Evolutionary conservation across 2,888 invertebrate species (phyloP).

Genomic region (Baccha elongata): DNA sequence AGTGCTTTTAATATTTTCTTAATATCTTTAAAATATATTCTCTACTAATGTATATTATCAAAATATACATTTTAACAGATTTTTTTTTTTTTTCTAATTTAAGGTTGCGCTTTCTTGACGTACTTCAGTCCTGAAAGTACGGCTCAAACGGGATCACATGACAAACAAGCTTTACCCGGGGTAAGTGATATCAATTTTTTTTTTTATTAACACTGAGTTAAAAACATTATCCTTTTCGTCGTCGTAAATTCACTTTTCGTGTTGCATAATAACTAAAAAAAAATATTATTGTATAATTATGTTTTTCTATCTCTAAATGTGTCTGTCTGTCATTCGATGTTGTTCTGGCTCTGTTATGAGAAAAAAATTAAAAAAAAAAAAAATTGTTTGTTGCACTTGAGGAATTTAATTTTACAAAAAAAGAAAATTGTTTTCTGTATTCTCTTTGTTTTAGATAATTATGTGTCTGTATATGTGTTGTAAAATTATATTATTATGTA

Average conservation of each 20-base stretch:
- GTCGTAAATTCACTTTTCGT: conserved; percentile 61
- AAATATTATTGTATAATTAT: conserved; percentile 45
- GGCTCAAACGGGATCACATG: conserved; percentile 87
- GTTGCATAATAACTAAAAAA: conserved; percentile 51
- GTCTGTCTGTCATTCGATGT: conserved; percentile 56
- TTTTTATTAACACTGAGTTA: background rate
- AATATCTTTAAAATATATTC: too few species aligned
- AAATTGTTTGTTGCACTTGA: conserved; percentile 51
- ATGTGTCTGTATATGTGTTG: conserved; percentile 62
- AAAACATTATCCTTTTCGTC: conserved; percentile 40
- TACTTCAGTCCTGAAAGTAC: conserved; percentile 98
- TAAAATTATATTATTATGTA: conserved; percentile 33
- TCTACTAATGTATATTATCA: too few species aligned
- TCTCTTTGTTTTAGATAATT: conserved; percentile 34
- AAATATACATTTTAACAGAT: too few species aligned
- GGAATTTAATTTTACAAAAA: conserved; percentile 27
- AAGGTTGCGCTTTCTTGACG: conserved; percentile 99
- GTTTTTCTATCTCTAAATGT: conserved; percentile 53
- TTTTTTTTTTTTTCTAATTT: conserved; percentile 79
- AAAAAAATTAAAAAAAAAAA: conserved; percentile 4
- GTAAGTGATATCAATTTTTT: conserved; percentile 86
- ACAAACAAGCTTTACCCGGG: conserved; percentile 99
- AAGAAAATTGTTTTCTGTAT: conserved; percentile 23
- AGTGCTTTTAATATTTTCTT: too few species aligned
- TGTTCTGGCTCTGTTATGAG: conserved; percentile 38